A percentile compares a stretch with the other conserved stretches of the same genome.
Evolutionary conservation across 2,113 vertebrate species (phyloP).

Genomic region (Dissostichus mawsoni): DNA sequence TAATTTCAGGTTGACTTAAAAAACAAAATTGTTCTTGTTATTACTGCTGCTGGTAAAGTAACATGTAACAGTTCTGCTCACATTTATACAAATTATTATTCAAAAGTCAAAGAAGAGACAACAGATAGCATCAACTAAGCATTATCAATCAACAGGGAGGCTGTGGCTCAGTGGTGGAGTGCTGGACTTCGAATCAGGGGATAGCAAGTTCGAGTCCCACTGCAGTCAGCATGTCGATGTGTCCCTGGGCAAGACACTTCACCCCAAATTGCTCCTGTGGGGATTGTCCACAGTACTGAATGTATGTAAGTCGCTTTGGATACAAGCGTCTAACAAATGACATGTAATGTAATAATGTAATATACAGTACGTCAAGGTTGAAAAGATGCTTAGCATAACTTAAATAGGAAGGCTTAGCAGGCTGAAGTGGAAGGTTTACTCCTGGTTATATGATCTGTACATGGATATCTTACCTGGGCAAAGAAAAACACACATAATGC

Average conservation of each 20-base stretch:
- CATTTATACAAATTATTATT: neutral
- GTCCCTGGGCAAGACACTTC: too few species aligned
- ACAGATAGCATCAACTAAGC: neutral
- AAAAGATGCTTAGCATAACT: neutral
- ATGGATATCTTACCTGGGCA: slow-evolving; percentile 1
- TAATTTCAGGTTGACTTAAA: neutral
- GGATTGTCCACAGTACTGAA: too few species aligned
- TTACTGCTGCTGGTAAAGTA: neutral
- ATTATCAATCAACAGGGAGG: too few species aligned
- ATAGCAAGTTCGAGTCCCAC: too few species aligned
- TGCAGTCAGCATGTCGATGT: too few species aligned
- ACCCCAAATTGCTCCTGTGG: too few species aligned
- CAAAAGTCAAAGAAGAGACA: neutral
- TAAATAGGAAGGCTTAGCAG: neutral
- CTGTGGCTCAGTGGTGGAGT: too few species aligned
- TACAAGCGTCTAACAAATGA: too few species aligned
- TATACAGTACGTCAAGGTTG: neutral
- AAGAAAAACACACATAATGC: slow-evolving; percentile 11
- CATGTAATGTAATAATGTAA: too few species aligned
- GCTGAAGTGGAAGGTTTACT: neutral
- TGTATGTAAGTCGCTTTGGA: too few species aligned
- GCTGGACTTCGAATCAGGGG: too few species aligned
- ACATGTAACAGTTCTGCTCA: too few species aligned
- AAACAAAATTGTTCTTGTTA: neutral
- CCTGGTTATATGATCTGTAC: slow-evolving; percentile 23